Evolutionary conservation across 2,888 invertebrate species (phyloP), one percentile per base, ranked within the genome.

Genomic region (Choreutis nemorana): DNA sequence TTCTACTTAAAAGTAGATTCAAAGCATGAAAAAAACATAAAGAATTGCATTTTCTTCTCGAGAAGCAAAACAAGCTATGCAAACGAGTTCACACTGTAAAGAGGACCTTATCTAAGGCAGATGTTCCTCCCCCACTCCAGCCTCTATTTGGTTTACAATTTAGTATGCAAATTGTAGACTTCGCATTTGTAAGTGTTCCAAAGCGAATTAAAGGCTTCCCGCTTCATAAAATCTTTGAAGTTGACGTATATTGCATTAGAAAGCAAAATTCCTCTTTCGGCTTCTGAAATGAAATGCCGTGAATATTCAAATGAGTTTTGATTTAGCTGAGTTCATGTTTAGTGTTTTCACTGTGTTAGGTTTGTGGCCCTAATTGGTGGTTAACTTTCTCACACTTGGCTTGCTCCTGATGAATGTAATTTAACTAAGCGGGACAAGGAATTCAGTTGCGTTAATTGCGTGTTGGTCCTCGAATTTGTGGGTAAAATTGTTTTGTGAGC

Each of bases 101-200:
- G 45, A 36, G 40, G 40, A 45, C 51, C 58, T 55, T 62, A 59
- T 59, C 54, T 45, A 49, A 55, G 45, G 44, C 59, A 55, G 57
- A 62, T 56, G 57, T 50, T 51, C 43, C 48, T 42, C 30, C 35
- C 33, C 35, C 40, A 39, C 41, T 31, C 22, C 9, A 8, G 46
- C 45, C 48, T 55, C 48, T 60, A 59, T 67, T 66, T 64, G 56
- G 50, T 57, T 63, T 59, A 55, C 55, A 66, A 66, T 65, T 66
- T 65, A 60, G 53, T 59, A 65, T 67, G 65, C 60, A 64, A 66
- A 67, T 64, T 55, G 53, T 50, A 46, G 50, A 51, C 48, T 56
- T 54, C 52, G 56, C 52, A 53, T 59, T 62, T 54, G 50, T 58
- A 54, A 56, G 57, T 58, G 54, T 48, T 54, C 41, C 37, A 48